Evolutionary conservation across 1,140 invertebrate genomes (phyloP).

Genomic region (Episyrphus balteatus): DNA sequence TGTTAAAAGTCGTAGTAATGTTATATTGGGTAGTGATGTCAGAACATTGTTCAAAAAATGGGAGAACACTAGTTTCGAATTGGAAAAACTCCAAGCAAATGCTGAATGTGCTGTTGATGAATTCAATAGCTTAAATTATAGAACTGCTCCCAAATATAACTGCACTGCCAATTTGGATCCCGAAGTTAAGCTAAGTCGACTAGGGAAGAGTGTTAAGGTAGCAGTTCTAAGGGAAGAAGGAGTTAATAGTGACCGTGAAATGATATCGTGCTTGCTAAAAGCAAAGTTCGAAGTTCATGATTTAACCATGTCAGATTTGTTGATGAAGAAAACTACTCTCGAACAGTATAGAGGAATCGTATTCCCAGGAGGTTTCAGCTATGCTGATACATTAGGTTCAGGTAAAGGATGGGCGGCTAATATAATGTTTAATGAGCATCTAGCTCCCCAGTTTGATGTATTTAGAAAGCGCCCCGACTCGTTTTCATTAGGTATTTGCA

Average conservation of each 20-base stretch:
- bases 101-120: constrained; percentile 68
- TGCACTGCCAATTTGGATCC: constrained; percentile 59
- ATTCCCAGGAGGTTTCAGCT: constrained; percentile 96
- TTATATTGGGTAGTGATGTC: constrained; percentile 53
- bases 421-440: constrained; percentile 59
- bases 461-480: constrained; percentile 68
- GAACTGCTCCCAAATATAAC: constrained; percentile 52
- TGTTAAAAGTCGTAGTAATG: constrained; percentile 48
- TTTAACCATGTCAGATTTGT: constrained; percentile 82
- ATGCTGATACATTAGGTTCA: constrained; percentile 93
- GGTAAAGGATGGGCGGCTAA: constrained; percentile 96
- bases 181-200: constrained; percentile 31
- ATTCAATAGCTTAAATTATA: constrained; percentile 47
- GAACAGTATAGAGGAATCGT: constrained; percentile 78
- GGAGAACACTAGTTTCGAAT: constrained; percentile 90
- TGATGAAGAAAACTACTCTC: constrained; percentile 55
- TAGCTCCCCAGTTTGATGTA: constrained; percentile 55
- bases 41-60: constrained; percentile 64
- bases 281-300: constrained; percentile 90
- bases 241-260: constrained; percentile 92
- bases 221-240: constrained; percentile 95
- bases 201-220: constrained; percentile 48
- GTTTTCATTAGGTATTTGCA: constrained; percentile 94
- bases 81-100: constrained; percentile 78
- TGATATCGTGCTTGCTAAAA: constrained; percentile 85